These are phyloP conservation scores for Hypotaenidia okinawae DNA, from an alignment of 2,797 vertebrate genomes.

Conservation along the genomic window DNA sequence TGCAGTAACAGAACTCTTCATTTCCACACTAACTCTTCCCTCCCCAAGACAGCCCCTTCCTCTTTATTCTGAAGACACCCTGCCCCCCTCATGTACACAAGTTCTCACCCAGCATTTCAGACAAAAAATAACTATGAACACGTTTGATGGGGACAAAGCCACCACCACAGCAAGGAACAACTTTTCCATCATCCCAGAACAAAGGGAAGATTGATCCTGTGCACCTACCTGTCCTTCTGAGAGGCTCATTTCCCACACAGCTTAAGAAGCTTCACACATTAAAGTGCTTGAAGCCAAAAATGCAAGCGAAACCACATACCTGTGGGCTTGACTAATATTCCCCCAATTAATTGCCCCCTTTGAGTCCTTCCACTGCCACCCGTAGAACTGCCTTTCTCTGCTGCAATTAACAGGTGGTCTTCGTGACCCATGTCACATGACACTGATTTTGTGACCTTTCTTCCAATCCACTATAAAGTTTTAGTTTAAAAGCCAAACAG, in stretches of 20 bases:
- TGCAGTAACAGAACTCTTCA: background rate
- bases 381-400: background rate
- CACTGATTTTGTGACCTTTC: background rate
- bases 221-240: no score
- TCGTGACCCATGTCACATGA: background rate
- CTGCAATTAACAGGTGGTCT: background rate
- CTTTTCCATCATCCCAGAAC: background rate
- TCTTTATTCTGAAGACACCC: background rate
- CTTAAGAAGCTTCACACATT: no score
- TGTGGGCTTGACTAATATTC: background rate
- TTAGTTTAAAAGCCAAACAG: background rate
- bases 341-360: background rate
- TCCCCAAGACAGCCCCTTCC: background rate
- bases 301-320: background rate
- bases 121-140: background rate
- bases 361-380: background rate
- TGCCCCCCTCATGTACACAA: no score
- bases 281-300: background rate
- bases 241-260: background rate
- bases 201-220: fast-evolving
- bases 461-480: background rate
- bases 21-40: background rate
- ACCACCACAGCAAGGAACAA: background rate
- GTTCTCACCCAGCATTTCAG: background rate
- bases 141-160: background rate